phyloP scores from a whole-genome alignment of 2,888 invertebrate species.

The Athetis lepigone region DNA sequence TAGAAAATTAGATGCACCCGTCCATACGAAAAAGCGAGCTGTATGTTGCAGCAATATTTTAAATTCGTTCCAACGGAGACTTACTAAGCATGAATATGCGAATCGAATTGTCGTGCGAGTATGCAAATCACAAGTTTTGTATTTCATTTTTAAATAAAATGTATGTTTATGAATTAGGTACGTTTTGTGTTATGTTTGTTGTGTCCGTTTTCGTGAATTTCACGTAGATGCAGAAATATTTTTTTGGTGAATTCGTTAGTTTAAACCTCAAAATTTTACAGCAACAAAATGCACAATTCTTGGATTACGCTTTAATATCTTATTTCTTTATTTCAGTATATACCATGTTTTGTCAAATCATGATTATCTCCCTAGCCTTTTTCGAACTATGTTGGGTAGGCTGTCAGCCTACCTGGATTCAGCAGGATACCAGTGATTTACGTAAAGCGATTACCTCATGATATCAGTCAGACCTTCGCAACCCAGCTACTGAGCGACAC shows the following conservation, averaged over 20 bases:
- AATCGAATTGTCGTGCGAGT: slow-evolving; percentile 55
- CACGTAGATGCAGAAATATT: not conserved
- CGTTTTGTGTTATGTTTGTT: slow-evolving; percentile 10
- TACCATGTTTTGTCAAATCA: too few species aligned
- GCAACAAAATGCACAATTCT: not conserved
- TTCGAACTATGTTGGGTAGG: too few species aligned
- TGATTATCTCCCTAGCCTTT: too few species aligned
- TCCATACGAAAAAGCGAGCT: slow-evolving; percentile 40
- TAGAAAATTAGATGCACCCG: slow-evolving; percentile 70
- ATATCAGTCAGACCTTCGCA: too few species aligned
- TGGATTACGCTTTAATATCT: not conserved
- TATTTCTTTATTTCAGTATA: not conserved
- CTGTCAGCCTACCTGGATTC: too few species aligned
- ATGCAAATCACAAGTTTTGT: slow-evolving; percentile 58
- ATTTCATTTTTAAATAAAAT: slow-evolving; percentile 52
- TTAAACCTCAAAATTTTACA: not conserved
- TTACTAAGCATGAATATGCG: slow-evolving; percentile 68
- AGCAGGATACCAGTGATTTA: too few species aligned
- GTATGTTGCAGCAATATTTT: slow-evolving; percentile 66
- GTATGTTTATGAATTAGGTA: slow-evolving; percentile 48
- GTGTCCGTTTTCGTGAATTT: slow-evolving; percentile 12
- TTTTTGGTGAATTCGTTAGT: slow-evolving; percentile 5
- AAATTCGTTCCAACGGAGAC: slow-evolving; percentile 67
- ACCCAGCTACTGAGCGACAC: too few species aligned
- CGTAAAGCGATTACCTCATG: too few species aligned